These are phyloP conservation scores for Cynocephalus volans DNA, from an alignment of 2,113 vertebrate species.

Conservation along the genomic window DNA sequence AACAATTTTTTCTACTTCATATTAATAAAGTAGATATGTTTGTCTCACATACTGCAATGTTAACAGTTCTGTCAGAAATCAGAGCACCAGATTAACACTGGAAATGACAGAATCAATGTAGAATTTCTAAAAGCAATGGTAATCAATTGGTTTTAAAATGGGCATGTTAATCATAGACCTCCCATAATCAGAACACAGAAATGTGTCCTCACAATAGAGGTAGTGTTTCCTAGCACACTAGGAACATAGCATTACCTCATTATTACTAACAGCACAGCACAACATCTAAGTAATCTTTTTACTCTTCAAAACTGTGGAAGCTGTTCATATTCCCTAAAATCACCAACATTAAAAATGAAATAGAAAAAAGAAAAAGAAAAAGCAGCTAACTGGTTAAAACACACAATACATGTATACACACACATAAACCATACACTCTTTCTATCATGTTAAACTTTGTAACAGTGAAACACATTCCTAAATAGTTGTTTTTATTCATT, in stretches of 20 bases:
- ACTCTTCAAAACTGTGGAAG: neutral
- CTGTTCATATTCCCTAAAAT: neutral
- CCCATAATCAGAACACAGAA: neutral
- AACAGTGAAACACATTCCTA: neutral
- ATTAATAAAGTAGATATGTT: neutral
- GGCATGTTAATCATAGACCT: neutral
- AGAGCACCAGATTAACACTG: neutral
- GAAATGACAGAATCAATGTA: neutral
- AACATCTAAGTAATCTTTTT: neutral
- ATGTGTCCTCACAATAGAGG: neutral
- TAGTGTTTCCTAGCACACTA: neutral
- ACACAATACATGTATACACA: rapidly evolving
- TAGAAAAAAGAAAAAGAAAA: neutral
- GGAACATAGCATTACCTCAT: neutral
- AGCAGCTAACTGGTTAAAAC: neutral
- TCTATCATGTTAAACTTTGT: neutral
- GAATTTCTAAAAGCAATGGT: neutral
- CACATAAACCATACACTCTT: neutral
- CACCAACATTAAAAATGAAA: neutral
- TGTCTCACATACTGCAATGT: neutral
- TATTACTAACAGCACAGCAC: neutral
- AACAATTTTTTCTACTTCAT: neutral
- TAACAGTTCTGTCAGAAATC: neutral
- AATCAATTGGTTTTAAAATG: neutral
- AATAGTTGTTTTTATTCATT: neutral